A percentile compares a stretch with the other conserved stretches of the same genome.
These are phyloP conservation scores for Cordilura impudica DNA, from an alignment of 2,888 invertebrate genomes.

Conservation along the genomic window DNA sequence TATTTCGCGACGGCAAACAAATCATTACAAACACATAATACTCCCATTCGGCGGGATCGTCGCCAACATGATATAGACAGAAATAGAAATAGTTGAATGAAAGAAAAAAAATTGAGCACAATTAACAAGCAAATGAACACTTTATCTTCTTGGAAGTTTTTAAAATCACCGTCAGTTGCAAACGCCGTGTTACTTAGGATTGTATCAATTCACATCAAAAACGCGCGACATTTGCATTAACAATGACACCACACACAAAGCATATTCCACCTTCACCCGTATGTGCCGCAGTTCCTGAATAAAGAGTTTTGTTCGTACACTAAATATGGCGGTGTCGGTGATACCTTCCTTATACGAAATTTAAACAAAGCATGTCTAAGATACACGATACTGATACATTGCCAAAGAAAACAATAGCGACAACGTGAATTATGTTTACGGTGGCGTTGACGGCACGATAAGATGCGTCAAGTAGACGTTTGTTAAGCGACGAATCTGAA, in stretches of 20 bases:
- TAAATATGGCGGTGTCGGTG: constrained; percentile 59
- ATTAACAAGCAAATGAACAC: constrained; percentile 52
- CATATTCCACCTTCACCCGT: constrained; percentile 61
- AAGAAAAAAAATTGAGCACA: neutral
- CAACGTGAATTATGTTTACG: constrained; percentile 63
- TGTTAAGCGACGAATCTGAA: constrained; percentile 55
- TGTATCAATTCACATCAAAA: constrained; percentile 60
- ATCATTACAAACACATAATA: neutral
- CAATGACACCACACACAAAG: constrained; percentile 63
- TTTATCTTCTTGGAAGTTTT: neutral
- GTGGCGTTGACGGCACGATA: constrained; percentile 63
- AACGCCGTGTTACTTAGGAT: constrained; percentile 55
- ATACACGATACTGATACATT: constrained; percentile 66
- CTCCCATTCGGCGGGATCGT: neutral
- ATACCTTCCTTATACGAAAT: constrained; percentile 60
- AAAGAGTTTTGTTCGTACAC: constrained; percentile 4
- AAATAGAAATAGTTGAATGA: constrained; percentile 10
- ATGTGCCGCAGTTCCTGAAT: constrained; percentile 30
- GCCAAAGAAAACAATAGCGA: constrained; percentile 62
- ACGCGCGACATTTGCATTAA: constrained; percentile 64
- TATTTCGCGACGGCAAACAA: constrained; percentile 52
- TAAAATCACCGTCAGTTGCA: constrained; percentile 52
- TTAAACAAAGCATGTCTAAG: constrained; percentile 63
- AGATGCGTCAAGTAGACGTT: constrained; percentile 63
- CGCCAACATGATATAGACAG: constrained; percentile 1